Percentiles rank a stretch among this genome's conserved stretches.
phyloP scores from a whole-genome alignment of 2,888 invertebrate species.

The Melikaiella ostensackeni region DNA sequence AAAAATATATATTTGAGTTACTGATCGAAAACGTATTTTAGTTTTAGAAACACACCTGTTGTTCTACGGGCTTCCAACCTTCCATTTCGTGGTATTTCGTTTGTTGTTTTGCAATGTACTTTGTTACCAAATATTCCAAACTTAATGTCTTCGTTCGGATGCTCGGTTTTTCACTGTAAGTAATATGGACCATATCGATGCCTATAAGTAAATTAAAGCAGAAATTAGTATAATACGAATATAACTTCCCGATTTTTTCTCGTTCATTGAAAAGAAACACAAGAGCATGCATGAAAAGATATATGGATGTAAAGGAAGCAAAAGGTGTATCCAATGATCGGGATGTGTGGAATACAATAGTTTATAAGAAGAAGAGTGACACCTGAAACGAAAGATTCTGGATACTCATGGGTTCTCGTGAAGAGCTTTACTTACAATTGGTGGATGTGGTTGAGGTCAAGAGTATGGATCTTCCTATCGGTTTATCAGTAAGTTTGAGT shows the following conservation, averaged over 20 bases:
- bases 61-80: background rate
- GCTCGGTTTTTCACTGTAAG: background rate
- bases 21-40: background rate
- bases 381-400: too few species aligned
- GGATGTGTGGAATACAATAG: too few species aligned
- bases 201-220: background rate
- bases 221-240: background rate
- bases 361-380: too few species aligned
- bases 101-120: background rate
- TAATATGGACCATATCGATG: background rate
- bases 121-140: background rate
- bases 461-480: too few species aligned
- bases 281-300: too few species aligned
- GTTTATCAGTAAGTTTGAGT: too few species aligned
- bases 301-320: too few species aligned
- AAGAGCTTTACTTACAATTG: too few species aligned
- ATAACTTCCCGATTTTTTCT: background rate
- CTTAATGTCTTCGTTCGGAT: background rate
- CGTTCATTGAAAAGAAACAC: too few species aligned
- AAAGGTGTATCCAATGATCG: too few species aligned
- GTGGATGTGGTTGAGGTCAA: too few species aligned
- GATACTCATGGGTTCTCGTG: too few species aligned
- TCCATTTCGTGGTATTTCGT: background rate
- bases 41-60: background rate
- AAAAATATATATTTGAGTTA: background rate